These are phyloP conservation scores for Reticulitermes lucifugus DNA, from an alignment of 2,888 invertebrate genomes.

Conservation along the genomic window DNA sequence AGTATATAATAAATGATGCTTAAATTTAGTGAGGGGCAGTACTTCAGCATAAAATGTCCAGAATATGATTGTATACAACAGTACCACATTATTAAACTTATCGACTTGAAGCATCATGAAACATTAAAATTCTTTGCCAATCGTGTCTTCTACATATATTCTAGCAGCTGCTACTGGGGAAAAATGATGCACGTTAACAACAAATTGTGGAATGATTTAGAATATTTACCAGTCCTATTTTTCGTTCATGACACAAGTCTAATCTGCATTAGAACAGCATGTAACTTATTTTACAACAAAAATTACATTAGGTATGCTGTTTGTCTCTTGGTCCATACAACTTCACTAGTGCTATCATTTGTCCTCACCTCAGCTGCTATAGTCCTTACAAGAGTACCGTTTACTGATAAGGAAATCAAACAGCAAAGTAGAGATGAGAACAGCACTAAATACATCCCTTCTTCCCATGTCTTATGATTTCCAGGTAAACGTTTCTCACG, in stretches of 20 bases:
- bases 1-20: background rate
- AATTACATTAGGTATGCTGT: slow-evolving; percentile 13
- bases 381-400: background rate
- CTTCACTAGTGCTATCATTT: background rate
- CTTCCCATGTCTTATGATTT: background rate
- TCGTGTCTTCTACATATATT: background rate
- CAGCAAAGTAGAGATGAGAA: background rate
- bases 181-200: background rate
- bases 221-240: background rate
- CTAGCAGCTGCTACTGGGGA: background rate
- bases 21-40: background rate
- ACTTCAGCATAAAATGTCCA: too few relatives aligned
- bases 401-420: background rate
- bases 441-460: background rate
- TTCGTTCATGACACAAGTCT: background rate
- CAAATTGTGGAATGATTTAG: background rate
- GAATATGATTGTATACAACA: too few relatives aligned
- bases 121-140: slow-evolving; percentile 28
- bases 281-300: slow-evolving; percentile 18
- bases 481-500: background rate
- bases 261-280: background rate
- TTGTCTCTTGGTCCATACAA: slow-evolving; percentile 3
- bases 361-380: background rate
- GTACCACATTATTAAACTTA: background rate
- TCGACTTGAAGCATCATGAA: slow-evolving; percentile 2